A percentile compares a stretch with the other conserved stretches of the same genome.
phyloP scores from a whole-genome alignment of 2,797 vertebrate genomes.

The Melanotaenia parkinsoni region DNA sequence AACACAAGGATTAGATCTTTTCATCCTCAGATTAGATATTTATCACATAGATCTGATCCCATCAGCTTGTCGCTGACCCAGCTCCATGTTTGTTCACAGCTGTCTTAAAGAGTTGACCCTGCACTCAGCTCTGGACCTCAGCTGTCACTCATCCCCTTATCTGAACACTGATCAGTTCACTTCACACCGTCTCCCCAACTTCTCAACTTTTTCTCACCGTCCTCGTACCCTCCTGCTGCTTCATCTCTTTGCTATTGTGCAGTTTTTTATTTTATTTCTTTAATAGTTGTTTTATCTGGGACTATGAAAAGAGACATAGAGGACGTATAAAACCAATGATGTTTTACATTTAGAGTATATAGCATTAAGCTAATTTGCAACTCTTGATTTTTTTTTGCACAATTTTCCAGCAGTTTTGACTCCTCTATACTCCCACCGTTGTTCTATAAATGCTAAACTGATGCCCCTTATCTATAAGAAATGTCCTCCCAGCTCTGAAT shows the following conservation, averaged over 20 bases:
- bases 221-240: background rate
- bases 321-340: too few relatives aligned
- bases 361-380: too few relatives aligned
- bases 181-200: slow-evolving; percentile 1
- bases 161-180: background rate
- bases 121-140: slow-evolving; percentile 37
- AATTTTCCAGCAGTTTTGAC: background rate
- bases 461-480: slow-evolving; percentile 27
- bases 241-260: background rate
- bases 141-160: slow-evolving; percentile 37
- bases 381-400: background rate
- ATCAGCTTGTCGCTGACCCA: slow-evolving; percentile 53
- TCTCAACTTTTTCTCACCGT: background rate
- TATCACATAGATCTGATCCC: slow-evolving; percentile 65
- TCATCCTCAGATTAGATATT: slow-evolving; percentile 61
- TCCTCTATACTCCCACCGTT: slow-evolving; percentile 1
- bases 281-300: too few relatives aligned
- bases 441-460: slow-evolving; percentile 9
- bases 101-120: slow-evolving; percentile 58
- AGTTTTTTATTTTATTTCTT: too few relatives aligned
- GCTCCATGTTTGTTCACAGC: slow-evolving; percentile 63
- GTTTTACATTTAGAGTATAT: too few relatives aligned
- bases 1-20: slow-evolving; percentile 50
- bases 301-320: too few relatives aligned
- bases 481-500: slow-evolving; percentile 26